phyloP scores from a whole-genome alignment of 64 coral and sea anemone genomes.

The Stylophora pistillata region DNA sequence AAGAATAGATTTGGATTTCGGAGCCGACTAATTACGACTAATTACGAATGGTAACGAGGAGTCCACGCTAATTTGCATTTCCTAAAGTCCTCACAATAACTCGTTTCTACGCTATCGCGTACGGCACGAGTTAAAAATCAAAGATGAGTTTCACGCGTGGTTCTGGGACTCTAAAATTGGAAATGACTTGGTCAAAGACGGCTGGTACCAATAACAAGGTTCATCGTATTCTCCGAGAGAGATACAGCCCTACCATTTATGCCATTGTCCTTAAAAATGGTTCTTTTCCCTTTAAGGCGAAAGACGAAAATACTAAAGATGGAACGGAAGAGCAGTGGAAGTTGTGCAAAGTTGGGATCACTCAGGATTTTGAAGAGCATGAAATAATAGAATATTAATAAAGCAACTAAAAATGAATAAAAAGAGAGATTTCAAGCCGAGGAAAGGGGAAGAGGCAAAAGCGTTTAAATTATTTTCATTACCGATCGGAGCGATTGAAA shows the following conservation, averaged over 20 bases:
- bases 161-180: not conserved
- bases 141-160: not conserved
- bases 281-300: not conserved
- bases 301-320: too few species aligned
- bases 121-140: not conserved
- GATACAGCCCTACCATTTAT: conserved; percentile 1
- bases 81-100: too few species aligned
- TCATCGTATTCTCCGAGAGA: conserved; percentile 35
- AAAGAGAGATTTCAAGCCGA: not conserved
- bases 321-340: conserved; percentile 9
- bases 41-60: too few species aligned
- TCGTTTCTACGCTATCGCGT: too few species aligned
- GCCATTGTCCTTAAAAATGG: conserved; percentile 10
- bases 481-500: conserved; percentile 34
- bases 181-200: not conserved
- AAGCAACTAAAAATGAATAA: not conserved
- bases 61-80: too few species aligned
- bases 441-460: not conserved
- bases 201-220: not conserved
- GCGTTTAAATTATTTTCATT: not conserved
- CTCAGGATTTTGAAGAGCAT: not conserved
- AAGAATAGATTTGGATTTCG: too few species aligned
- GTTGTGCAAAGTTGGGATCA: conserved; percentile 19
- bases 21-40: too few species aligned
- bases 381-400: not conserved